Evolutionary conservation across 2,888 invertebrate species (phyloP), one percentile per base, ranked within the genome.

Genomic region (Protodeltote pygarga): DNA sequence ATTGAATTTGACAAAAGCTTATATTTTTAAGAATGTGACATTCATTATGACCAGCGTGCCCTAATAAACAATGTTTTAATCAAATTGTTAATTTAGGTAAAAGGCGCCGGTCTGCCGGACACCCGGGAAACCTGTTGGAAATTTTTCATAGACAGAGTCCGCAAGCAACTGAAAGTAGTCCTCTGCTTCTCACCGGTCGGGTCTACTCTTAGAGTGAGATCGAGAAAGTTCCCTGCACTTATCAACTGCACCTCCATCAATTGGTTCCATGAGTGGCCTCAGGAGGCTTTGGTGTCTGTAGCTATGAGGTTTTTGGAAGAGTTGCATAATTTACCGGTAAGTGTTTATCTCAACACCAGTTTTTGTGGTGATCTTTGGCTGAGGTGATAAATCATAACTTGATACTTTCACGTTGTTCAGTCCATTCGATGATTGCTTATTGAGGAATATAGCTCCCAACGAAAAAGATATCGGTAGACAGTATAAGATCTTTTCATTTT

Each of bases 221-320:
- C 98, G 14, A 94, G 99, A 66, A 98, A 98, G 91, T 99, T 99
- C 84, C 99, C 99, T 0, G 98, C 98, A 5, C 94, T 99, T 54
- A 97, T 98, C 61, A 99, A 98, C 87, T 97, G 98, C 73, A 98
- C 98, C 3, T 96, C 97, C 38, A 98, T 98, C 60, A 98, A 99
- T 83, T 99, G 99, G 98, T 99, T 99, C 88, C 98, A 99, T 79
- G 98, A 98, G 84, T 99, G 99, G 99, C 98, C 99, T 2, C 97
- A 98, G 89, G 98, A 98, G 86, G 99, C 99, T 41, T 93, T 99
- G 46, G 96, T 98, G 50, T 98, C 98, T 4, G 99, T 99, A 5
- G 96, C 98, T 11, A 94, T 96, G 87, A 94, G 96, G 67, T 99
- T 98, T 85, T 90, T 99, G 50, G 94, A 95, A 73, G 96, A 97